phyloP scores from a whole-genome alignment of 2,888 invertebrate genomes.

The Xanthorhoe designata region DNA sequence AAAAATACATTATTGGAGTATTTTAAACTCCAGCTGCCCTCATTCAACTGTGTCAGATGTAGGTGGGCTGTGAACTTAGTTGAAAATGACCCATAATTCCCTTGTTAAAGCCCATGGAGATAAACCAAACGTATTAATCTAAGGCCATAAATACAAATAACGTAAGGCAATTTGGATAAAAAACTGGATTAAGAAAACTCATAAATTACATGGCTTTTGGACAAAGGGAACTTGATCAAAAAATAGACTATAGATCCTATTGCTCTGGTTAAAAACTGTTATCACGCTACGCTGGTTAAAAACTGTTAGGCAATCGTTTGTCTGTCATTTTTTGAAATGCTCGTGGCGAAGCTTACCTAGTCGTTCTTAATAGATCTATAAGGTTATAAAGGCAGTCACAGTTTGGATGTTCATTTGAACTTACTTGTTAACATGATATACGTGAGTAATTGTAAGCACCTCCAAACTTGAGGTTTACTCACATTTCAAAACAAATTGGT shows the following conservation, averaged over 20 bases:
- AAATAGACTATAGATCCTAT: too few relatives aligned
- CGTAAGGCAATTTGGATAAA: constrained; percentile 41
- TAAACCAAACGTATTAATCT: constrained; percentile 77
- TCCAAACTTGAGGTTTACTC: not conserved
- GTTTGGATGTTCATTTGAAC: too few relatives aligned
- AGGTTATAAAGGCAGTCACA: too few relatives aligned
- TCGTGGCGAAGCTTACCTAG: too few relatives aligned
- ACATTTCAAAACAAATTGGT: constrained; percentile 8
- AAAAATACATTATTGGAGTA: not conserved
- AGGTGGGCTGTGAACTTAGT: constrained; percentile 75
- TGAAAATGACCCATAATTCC: constrained; percentile 80
- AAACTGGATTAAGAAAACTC: constrained; percentile 48
- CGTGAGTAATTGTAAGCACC: too few relatives aligned
- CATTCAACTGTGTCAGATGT: constrained; percentile 48
- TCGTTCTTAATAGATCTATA: too few relatives aligned
- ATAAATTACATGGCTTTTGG: not conserved
- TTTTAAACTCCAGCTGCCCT: not conserved
- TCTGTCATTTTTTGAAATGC: too few relatives aligned
- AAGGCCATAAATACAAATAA: constrained; percentile 67
- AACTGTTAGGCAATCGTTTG: too few relatives aligned
- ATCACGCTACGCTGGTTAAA: not conserved
- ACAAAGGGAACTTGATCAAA: not conserved
- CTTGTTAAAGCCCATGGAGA: constrained; percentile 73
- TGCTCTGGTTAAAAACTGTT: too few relatives aligned
- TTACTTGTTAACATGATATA: too few relatives aligned